Evolutionary conservation across 2,888 invertebrate species (phyloP).

Genomic region (Thera britannica): DNA sequence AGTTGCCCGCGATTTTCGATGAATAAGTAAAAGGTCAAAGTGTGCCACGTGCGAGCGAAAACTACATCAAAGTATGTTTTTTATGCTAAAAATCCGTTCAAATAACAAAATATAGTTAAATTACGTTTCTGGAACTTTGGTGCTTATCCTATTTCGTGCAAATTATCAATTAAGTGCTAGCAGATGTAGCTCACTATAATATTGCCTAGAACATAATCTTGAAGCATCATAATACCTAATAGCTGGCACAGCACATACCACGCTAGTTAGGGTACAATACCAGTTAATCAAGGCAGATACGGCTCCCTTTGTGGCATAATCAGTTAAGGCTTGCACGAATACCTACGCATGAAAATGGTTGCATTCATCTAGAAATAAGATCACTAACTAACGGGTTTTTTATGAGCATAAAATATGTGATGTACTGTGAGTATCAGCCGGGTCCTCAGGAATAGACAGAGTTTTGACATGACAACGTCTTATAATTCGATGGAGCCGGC

Average conservation of each 20-base stretch:
- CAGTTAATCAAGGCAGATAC: slow-evolving; percentile 35
- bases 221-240: slow-evolving; percentile 13
- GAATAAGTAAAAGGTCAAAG: too few species aligned
- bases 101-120: too few species aligned
- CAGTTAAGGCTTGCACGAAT: slow-evolving; percentile 29
- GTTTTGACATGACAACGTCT: too few species aligned
- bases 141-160: too few species aligned
- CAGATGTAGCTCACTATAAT: background rate
- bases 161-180: background rate
- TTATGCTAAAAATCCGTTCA: too few species aligned
- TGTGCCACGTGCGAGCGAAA: too few species aligned
- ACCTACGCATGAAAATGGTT: slow-evolving; percentile 16
- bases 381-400: slow-evolving; percentile 1
- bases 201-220: slow-evolving; percentile 4
- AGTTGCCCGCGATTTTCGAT: too few species aligned
- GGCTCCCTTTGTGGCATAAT: slow-evolving; percentile 36
- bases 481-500: too few species aligned
- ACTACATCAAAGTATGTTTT: too few species aligned
- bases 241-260: slow-evolving; percentile 16
- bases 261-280: slow-evolving; percentile 29
- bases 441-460: too few species aligned
- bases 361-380: slow-evolving; percentile 9
- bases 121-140: too few species aligned
- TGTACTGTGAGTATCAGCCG: background rate
- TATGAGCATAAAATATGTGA: background rate